Percentiles rank a stretch among this genome's conserved stretches.
phyloP scores from a whole-genome alignment of 2,113 vertebrate genomes.

The Podilymbus podiceps region DNA sequence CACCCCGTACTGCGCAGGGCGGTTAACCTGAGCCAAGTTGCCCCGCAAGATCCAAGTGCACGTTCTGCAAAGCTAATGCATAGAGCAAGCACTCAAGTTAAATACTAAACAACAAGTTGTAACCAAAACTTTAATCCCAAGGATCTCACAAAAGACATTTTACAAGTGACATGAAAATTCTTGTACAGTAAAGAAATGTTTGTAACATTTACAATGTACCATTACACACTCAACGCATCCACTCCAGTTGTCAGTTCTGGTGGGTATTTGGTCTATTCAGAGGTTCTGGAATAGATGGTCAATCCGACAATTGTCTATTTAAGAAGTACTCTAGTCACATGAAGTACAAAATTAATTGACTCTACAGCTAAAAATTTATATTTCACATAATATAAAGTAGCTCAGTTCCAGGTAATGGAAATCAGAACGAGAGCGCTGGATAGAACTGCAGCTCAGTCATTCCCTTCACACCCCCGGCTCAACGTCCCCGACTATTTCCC shows the following conservation, averaged over 20 bases:
- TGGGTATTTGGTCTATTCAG: conserved; percentile 58
- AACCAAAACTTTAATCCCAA: conserved; percentile 88
- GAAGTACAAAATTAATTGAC: conserved; percentile 39
- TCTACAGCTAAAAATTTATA: neutral
- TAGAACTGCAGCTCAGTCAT: neutral
- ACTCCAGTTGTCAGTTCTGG: conserved; percentile 44
- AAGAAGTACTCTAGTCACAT: neutral
- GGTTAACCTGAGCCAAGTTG: neutral
- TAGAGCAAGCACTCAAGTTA: conserved; percentile 52
- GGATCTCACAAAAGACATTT: conserved; percentile 81
- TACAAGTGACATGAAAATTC: conserved; percentile 82
- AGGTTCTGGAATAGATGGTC: conserved; percentile 32
- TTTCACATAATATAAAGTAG: conserved; percentile 16
- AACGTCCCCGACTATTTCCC: accelerated
- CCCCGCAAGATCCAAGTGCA: neutral
- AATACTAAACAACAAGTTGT: conserved; percentile 72
- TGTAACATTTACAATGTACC: conserved; percentile 75
- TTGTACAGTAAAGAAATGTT: conserved; percentile 78
- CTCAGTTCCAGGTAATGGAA: neutral
- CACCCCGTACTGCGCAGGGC: accelerated
- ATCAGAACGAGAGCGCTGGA: conserved; percentile 8
- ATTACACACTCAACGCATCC: conserved; percentile 54
- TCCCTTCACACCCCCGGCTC: neutral
- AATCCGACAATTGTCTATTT: neutral
- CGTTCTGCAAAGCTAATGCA: neutral